phyloP scores from a whole-genome alignment of 2,888 invertebrate genomes.

The Monopis laevigella region DNA sequence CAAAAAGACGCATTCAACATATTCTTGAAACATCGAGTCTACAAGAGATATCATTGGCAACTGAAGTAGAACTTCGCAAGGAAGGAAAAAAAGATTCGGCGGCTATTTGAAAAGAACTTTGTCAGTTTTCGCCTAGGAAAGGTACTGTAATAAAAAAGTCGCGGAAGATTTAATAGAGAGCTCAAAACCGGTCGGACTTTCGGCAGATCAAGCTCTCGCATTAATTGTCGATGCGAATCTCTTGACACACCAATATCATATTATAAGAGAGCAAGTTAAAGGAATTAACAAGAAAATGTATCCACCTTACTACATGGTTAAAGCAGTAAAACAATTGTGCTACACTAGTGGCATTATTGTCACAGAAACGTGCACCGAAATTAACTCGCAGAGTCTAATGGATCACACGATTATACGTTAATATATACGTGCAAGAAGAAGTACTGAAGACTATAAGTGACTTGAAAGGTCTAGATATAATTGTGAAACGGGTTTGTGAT shows the following conservation, averaged over 20 bases:
- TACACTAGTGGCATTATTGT: background rate
- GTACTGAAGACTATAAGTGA: background rate
- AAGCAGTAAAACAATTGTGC: background rate
- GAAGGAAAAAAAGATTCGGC: constrained; percentile 8
- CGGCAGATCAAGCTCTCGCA: constrained; percentile 2
- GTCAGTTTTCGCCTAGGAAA: background rate
- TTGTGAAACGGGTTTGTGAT: background rate
- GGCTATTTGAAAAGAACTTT: background rate
- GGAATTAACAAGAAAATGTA: background rate
- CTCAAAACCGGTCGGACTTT: constrained; percentile 11
- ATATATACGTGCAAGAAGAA: background rate
- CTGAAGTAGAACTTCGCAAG: constrained; percentile 10
- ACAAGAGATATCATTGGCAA: constrained; percentile 10
- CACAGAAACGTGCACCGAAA: background rate
- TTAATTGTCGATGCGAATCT: background rate
- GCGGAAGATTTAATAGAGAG: constrained; percentile 3
- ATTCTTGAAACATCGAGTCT: constrained; percentile 10
- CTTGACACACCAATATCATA: background rate
- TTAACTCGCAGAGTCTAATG: background rate
- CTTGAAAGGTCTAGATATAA: background rate
- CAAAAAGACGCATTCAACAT: constrained; percentile 10
- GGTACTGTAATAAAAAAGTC: background rate
- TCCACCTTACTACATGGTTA: background rate
- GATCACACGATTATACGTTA: background rate
- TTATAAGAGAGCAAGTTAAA: background rate